Evolutionary conservation across 2,888 invertebrate species (phyloP).

Genomic region (Drosophila meridionalis): DNA sequence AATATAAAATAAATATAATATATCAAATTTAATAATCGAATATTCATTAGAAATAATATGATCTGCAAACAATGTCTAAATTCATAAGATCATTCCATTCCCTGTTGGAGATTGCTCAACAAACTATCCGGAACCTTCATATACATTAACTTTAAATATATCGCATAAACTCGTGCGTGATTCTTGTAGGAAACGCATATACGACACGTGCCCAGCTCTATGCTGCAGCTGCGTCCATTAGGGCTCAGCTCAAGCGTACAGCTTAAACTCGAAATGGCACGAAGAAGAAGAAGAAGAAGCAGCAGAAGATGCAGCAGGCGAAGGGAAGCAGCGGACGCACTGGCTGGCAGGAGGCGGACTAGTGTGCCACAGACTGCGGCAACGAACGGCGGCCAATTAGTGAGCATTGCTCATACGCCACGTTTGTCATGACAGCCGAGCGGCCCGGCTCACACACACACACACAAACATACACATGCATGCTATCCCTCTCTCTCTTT

Average conservation of each 20-base stretch:
- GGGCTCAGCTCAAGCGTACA: constrained; percentile 19
- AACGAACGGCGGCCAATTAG: constrained; percentile 71
- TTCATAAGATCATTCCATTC: too few species aligned
- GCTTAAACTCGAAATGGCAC: constrained; percentile 41
- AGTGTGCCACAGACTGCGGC: constrained; percentile 35
- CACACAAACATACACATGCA: background rate
- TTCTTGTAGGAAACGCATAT: background rate
- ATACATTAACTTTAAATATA: background rate
- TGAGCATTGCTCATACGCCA: constrained; percentile 81
- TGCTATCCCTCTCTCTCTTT: background rate
- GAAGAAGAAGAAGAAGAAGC: background rate
- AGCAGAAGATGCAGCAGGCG: background rate
- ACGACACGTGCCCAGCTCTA: background rate
- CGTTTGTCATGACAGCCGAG: constrained; percentile 75
- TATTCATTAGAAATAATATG: too few species aligned
- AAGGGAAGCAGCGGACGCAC: background rate
- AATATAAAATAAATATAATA: too few species aligned
- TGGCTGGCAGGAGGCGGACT: background rate
- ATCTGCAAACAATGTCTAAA: too few species aligned
- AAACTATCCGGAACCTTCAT: background rate
- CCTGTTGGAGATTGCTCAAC: background rate
- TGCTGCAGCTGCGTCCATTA: constrained; percentile 12
- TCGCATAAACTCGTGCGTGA: background rate
- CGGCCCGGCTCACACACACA: constrained; percentile 14
- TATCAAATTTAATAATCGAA: too few species aligned